Conservation (phyloP, 2,113 vertebrate genomes). For the Agapornis roseicollis region DNA sequence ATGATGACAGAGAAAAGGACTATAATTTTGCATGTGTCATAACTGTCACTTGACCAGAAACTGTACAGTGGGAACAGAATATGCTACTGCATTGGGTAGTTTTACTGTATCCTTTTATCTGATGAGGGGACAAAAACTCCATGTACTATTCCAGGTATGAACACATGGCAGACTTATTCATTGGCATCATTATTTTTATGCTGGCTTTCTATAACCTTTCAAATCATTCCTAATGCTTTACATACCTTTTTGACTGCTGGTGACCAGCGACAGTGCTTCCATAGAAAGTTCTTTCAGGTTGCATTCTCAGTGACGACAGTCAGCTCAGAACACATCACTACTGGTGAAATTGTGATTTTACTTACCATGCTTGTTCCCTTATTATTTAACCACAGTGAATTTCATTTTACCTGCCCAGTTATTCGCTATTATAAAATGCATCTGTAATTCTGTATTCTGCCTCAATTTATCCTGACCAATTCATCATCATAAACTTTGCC, state of each 20-base stretch:
- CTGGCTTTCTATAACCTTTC: not conserved
- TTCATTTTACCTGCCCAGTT: not conserved
- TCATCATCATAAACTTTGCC: not conserved
- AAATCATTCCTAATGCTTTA: not conserved
- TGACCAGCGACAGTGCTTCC: not conserved
- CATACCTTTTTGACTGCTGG: not conserved
- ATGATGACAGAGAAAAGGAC: not conserved
- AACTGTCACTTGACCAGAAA: not conserved
- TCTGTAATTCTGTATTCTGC: not conserved
- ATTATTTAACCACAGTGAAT: not conserved
- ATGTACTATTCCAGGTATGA: not conserved
- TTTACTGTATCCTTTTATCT: not conserved
- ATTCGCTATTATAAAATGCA: not conserved
- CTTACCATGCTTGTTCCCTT: not conserved
- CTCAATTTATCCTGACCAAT: not conserved
- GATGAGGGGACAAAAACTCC: not conserved
- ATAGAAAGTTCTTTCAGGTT: not conserved
- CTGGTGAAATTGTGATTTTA: not conserved
- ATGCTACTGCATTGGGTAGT: not conserved
- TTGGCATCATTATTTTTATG: not conserved
- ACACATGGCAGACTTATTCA: not conserved
- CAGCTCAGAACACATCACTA: not conserved
- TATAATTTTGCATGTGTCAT: not conserved
- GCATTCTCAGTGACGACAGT: not conserved
- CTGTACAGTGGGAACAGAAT: not conserved